These are phyloP conservation scores for Antheraea pernyi DNA, from an alignment of 1,140 invertebrate species.

Conservation along the genomic window DNA sequence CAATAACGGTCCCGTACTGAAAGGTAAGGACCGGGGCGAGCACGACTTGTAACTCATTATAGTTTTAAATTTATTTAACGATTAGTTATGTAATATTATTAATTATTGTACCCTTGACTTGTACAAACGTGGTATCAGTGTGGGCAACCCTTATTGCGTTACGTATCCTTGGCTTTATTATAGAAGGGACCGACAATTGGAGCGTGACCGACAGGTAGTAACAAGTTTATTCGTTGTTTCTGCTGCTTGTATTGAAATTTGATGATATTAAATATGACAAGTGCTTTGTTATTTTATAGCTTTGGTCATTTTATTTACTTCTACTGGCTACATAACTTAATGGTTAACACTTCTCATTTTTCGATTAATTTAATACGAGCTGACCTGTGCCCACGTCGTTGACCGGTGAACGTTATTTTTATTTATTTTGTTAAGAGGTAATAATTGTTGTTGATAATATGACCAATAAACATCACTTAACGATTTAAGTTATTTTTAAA, in stretches of 20 bases:
- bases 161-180: neutral
- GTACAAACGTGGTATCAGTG: neutral
- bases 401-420: no score
- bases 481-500: no score
- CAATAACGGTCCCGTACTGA: slow-evolving; percentile 5
- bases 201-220: neutral
- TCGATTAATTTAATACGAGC: no score
- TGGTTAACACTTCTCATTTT: no score
- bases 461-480: no score
- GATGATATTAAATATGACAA: neutral
- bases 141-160: neutral
- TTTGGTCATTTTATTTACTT: no score
- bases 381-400: no score
- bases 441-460: no score
- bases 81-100: neutral
- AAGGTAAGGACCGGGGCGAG: neutral
- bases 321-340: no score
- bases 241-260: neutral
- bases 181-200: neutral
- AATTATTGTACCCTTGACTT: neutral
- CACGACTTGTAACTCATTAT: neutral
- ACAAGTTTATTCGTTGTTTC: neutral
- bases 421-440: no score
- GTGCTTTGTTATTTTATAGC: no score
- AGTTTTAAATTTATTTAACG: slow-evolving; percentile 8